Base-by-base conservation (phyloP, 2,113 vertebrate genomes). In the Crotalus helleri region DNA sequence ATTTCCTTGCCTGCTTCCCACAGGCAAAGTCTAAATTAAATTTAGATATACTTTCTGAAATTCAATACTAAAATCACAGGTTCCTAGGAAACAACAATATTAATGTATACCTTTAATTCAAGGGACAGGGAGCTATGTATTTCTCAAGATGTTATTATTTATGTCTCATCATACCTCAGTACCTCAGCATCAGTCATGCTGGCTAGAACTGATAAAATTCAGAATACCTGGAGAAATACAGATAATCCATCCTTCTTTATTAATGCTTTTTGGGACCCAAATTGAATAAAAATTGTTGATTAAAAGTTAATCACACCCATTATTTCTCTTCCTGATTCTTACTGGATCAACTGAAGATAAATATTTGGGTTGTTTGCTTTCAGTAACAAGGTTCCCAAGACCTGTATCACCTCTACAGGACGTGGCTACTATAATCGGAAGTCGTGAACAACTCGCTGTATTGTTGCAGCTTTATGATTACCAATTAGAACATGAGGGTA, bases 331-430 rank as follows among this genome's bases (percentile, higher is more conserved):
- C 85, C n/a, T 61, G 87, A 54, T 54, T 23, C 26, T 87, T 26
- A 44, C 29, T 74, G 33, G 23, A 69, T 39, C 54, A 58, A 29
- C 49, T 5, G 0, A 86, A 21, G 19, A 33, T 26, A 23, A 90
- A 13, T 59, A n/a, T 85, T 53, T 61, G 90, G 95, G 57, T 96
- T 89, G 39, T 95, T 57, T 94, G 12, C 44, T 95, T 44, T 92
- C 92, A 99, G 99, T 99, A 94, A 99, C 99, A 1, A 98, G 99
- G 57, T 99, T 99, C 95, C 99, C 99, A 54, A 98, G 99, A 49
- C 98, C 99, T 0, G 97, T 98, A 4, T 99, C 99, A 0, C 99
- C 99, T 87, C 98, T 99, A 95, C 99, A 99, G 96, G 99, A 99
- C 46, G 98, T 99, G 54, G 98, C 99, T 0, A 98, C 98, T 92